Conservation (phyloP, 2,888 invertebrate species). For the Plebejus melissa region DNA sequence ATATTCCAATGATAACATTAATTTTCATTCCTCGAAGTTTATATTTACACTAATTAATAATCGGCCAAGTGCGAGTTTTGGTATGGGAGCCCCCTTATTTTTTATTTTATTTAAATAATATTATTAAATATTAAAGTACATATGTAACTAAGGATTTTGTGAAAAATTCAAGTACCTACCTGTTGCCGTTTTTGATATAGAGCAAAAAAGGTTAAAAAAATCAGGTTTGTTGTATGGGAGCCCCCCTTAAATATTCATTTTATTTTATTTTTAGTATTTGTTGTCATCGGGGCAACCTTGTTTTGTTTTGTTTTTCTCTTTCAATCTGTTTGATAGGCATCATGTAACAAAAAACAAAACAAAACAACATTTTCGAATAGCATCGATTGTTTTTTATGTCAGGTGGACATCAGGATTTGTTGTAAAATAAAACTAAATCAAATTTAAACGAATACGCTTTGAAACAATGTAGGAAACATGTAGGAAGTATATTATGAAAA, state of each 20-base stretch:
- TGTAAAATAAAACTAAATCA: background rate
- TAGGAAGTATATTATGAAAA: background rate
- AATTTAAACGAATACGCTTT: background rate
- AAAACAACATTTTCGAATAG: background rate
- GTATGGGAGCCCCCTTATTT: too few species aligned
- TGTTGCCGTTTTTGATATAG: too few species aligned
- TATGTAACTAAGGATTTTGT: too few species aligned
- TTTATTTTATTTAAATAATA: too few species aligned
- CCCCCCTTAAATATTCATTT: too few species aligned
- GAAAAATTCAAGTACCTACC: too few species aligned
- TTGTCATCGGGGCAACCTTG: too few species aligned
- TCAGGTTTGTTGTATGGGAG: too few species aligned
- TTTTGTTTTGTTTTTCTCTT: slow-evolving; percentile 2
- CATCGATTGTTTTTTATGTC: background rate
- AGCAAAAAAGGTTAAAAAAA: too few species aligned
- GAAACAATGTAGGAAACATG: background rate
- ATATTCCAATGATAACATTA: background rate
- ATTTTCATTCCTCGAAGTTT: background rate
- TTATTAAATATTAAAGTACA: too few species aligned
- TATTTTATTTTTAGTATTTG: too few species aligned
- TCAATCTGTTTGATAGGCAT: slow-evolving; percentile 5
- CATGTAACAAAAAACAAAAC: slow-evolving; percentile 2
- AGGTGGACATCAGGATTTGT: background rate
- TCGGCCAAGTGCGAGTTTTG: too few species aligned
- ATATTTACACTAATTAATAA: background rate